Base-by-base conservation (phyloP, 2,797 vertebrate species). In the Apodemus agrarius region DNA sequence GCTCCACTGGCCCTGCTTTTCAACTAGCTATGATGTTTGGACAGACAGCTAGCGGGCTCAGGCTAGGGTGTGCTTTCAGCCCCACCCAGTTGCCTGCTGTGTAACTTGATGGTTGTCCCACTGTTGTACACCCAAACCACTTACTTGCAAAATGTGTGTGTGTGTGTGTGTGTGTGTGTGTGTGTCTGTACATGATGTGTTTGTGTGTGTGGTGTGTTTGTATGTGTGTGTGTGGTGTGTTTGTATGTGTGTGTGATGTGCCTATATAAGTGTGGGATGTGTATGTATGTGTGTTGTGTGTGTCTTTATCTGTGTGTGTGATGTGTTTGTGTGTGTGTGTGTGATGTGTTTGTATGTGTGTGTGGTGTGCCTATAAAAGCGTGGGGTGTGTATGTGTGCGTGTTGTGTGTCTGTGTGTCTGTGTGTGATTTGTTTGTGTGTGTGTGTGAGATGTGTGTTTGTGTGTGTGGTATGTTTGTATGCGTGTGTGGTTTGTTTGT, bases 11-110 rank as follows among this genome's bases (percentile, higher is more conserved):
- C 76, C 46, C 89, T 94, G 83, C 79, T 94, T 80, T 65, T 85
- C 65, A 49, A 61, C 63, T 63, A 84, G 67, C 69, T 84, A 13
- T 87, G 90, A 54, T 85, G 74, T 85, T 93, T 95, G n/a, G 34
- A 91, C 93, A 85, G 93, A 75, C 34, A 94, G 40, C 65, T 75
- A 78, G 49, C 37, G 72, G 75, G 52, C 89, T 83, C 57, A 89
- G 92, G 80, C 75, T 6, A 4, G 8, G n/a, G 11, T 94, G 83
- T 65, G 81, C 78, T 34, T 74, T 31, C 54, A 31, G n/a, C 14
- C 82, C n/a, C 86, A 65, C 57, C 57, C 59, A 34, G 63, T 43
- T 69, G 17, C 9, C 79, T 78, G 87, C 65, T 79, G n/a, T 49
- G n/a, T 85, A 79, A 88, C 61, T 93, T 43, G 83, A 94, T 61